Evolutionary conservation across 2,797 vertebrate genomes (phyloP).

Genomic region (Melanotaenia trifasciata): DNA sequence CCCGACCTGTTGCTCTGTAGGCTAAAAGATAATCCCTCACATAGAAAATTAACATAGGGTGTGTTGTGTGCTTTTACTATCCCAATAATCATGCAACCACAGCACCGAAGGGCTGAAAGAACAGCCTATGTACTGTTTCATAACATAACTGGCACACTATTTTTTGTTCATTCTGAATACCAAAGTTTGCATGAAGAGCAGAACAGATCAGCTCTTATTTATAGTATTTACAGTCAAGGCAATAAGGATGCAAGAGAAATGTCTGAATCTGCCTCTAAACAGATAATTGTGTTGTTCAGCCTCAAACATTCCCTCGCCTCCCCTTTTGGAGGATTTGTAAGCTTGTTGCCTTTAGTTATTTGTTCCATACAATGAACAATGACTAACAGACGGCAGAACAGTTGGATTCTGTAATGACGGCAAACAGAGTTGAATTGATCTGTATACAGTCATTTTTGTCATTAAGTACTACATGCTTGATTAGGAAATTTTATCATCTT

Average conservation of each 20-base stretch:
- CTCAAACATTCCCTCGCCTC: background rate
- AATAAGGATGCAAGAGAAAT: background rate
- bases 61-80: background rate
- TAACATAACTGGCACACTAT: too few species aligned
- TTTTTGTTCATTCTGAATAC: too few species aligned
- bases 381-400: conserved; percentile 9
- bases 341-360: conserved; percentile 40
- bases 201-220: too few species aligned
- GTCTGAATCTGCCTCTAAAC: background rate
- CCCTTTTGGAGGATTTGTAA: conserved; percentile 11
- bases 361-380: conserved; percentile 40
- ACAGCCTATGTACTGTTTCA: background rate
- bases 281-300: background rate
- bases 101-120: background rate
- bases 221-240: background rate
- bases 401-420: background rate
- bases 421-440: conserved; percentile 4
- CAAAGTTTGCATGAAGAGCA: background rate
- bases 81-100: background rate
- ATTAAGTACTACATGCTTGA: too few species aligned
- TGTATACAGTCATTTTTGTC: background rate
- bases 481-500: background rate
- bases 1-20: background rate
- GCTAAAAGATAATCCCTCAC: background rate
- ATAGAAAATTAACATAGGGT: background rate